A percentile compares a stretch with the other conserved stretches of the same genome.
These are phyloP conservation scores for Holcopasites calliopsidis DNA, from an alignment of 1,140 invertebrate genomes.

Conservation along the genomic window DNA sequence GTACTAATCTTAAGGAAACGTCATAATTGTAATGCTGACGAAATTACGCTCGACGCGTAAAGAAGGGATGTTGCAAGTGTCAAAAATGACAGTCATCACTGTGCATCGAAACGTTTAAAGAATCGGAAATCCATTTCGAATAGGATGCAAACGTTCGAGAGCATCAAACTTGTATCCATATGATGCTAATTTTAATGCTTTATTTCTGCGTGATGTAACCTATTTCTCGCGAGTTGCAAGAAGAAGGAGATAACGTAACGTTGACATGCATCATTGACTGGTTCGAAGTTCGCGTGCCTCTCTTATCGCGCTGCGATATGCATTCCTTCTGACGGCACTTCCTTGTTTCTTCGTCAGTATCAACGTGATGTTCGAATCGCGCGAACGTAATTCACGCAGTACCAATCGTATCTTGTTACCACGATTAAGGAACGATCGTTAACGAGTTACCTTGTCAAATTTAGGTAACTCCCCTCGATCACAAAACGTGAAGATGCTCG, in stretches of 20 bases:
- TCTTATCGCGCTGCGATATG: slow-evolving; percentile 30
- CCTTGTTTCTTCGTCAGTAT: slow-evolving; percentile 52
- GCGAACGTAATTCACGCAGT: slow-evolving; percentile 5
- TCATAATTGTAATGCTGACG: background rate
- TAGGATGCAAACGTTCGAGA: background rate
- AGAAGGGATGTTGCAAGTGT: background rate
- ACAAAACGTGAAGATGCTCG: slow-evolving; percentile 53
- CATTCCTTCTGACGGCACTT: slow-evolving; percentile 37
- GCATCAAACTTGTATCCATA: background rate
- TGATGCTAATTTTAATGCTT: slow-evolving; percentile 11
- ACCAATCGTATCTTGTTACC: background rate
- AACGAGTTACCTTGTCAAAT: slow-evolving; percentile 29
- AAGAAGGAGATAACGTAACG: slow-evolving; percentile 43
- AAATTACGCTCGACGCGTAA: slow-evolving; percentile 10
- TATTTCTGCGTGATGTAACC: slow-evolving; percentile 50
- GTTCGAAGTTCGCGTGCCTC: slow-evolving; percentile 41
- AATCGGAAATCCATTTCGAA: background rate
- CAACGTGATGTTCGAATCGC: slow-evolving; percentile 14
- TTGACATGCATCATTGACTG: slow-evolving; percentile 31
- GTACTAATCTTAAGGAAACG: slow-evolving; percentile 27
- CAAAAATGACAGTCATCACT: background rate
- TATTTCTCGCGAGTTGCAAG: slow-evolving; percentile 29
- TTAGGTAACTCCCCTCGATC: slow-evolving; percentile 36
- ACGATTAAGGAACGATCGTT: background rate
- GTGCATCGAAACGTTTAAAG: background rate